Conservation (phyloP, 2,888 invertebrate species). For the Polymixis flavicincta region DNA sequence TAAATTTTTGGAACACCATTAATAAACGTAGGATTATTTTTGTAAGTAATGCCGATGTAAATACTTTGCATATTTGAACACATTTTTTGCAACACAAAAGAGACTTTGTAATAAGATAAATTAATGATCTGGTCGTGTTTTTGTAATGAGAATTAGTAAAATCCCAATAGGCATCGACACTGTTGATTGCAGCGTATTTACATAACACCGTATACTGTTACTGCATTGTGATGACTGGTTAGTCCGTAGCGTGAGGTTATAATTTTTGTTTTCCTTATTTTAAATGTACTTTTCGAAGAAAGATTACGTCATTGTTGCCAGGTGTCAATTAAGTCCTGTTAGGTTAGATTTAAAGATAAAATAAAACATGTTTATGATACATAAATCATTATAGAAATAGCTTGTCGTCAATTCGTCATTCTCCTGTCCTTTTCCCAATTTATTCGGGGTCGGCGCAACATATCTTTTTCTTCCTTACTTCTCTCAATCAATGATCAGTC, state of each 20-base stretch:
- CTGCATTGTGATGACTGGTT: slow-evolving; percentile 45
- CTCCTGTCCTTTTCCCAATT: too few relatives aligned
- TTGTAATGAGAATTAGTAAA: slow-evolving; percentile 48
- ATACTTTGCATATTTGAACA: slow-evolving; percentile 42
- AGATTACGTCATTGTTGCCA: slow-evolving; percentile 33
- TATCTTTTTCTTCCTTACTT: too few relatives aligned
- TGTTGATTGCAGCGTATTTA: slow-evolving; percentile 29
- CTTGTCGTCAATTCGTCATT: background rate
- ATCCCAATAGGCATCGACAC: slow-evolving; percentile 40
- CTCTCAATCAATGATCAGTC: too few relatives aligned
- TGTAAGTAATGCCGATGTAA: slow-evolving; percentile 19
- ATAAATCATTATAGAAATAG: slow-evolving; percentile 15
- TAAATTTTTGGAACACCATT: slow-evolving; percentile 47
- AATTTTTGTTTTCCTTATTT: slow-evolving; percentile 39
- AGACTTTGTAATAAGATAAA: slow-evolving; percentile 28
- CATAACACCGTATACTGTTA: slow-evolving; percentile 11
- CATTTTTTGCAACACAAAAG: slow-evolving; percentile 30
- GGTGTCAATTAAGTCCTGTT: slow-evolving; percentile 7
- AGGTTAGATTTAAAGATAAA: background rate
- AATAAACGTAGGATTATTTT: slow-evolving; percentile 45
- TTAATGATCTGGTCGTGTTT: slow-evolving; percentile 40
- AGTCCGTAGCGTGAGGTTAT: slow-evolving; percentile 16
- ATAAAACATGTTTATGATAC: slow-evolving; percentile 3
- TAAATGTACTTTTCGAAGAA: slow-evolving; percentile 34
- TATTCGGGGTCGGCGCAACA: too few relatives aligned